Evolutionary conservation across 2,113 vertebrate genomes (phyloP), one percentile per base, ranked within the genome.

Genomic region (Malaclemys terrapin): DNA sequence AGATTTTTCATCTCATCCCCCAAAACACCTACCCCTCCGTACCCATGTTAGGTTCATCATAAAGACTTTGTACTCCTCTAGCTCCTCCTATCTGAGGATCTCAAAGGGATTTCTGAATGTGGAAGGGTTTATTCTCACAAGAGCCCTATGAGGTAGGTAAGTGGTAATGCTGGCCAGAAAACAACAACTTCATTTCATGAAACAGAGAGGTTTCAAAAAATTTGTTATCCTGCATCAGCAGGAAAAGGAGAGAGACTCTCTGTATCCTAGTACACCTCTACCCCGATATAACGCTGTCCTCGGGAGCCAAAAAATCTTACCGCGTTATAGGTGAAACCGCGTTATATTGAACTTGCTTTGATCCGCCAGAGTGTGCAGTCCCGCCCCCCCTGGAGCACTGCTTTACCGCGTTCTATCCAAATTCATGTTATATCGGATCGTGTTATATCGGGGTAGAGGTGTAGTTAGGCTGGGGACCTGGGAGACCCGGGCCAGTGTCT

Each of bases 181-280:
- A 72, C 24, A 76, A 45, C 65, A 50, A 8, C 49, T 80, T 20
- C 72, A 29, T 47, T 93, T 62, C n/a, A 80, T 35, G 85, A 90
- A 88, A n/a, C 49, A n/a, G 29, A 53, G 45, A 57, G 82, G 56
- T 76, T 5, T 76, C 22, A 42, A 76, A 72, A 38, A 38, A 38
- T 72, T 6, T 47, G 42, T 1, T 14, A 1, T 76, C 49, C 35
- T 49, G 0, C 35, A n/a, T 11, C 29, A 42, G 29, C 22, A 4
- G n/a, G 49, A 50, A 87, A 86, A 83, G 62, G 72, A 89, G 93
- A 49, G 52, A 20, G 49, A 3, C 16, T 27, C 78, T 12, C n/a
- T 90, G 52, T 62, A 90, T 59, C 13, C 50, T 50, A 8, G 17
- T n/a, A 47, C 45, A 47, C 45, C 45, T 47, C 45, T 47, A 47